Evolutionary conservation across 1,140 invertebrate genomes (phyloP).

Genomic region (Procambarus clarkii): DNA sequence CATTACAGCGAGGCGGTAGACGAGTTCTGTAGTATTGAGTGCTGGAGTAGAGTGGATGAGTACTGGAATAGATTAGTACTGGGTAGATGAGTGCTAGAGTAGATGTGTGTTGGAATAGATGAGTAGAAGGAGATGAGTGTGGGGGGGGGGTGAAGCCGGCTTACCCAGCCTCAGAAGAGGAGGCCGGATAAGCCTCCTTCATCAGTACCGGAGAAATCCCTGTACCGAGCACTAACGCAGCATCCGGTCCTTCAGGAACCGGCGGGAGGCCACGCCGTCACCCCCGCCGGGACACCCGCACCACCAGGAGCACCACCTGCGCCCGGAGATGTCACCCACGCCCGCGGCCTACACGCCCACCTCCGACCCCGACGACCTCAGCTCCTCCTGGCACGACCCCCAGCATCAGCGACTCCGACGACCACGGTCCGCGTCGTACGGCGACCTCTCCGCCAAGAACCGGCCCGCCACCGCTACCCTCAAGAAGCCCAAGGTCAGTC

Average conservation of each 20-base stretch:
- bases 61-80: too few species aligned
- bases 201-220: too few species aligned
- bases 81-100: too few species aligned
- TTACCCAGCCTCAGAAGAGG: too few species aligned
- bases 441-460: conserved; percentile 1
- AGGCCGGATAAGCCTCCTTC: too few species aligned
- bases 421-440: conserved; percentile 33
- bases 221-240: too few species aligned
- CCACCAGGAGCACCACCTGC: neutral
- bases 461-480: conserved; percentile 67
- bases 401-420: conserved; percentile 17
- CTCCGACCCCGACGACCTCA: conserved; percentile 53
- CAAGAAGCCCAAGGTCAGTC: conserved; percentile 65
- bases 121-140: too few species aligned
- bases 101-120: too few species aligned
- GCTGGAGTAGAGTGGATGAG: too few species aligned
- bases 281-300: conserved; percentile 45
- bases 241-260: neutral
- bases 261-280: conserved; percentile 40
- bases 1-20: too few species aligned
- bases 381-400: conserved; percentile 50
- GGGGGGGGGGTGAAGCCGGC: too few species aligned
- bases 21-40: too few species aligned
- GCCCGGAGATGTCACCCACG: conserved; percentile 43
- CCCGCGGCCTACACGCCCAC: conserved; percentile 40